phyloP scores from a whole-genome alignment of 1,140 invertebrate genomes.

The Asobara japonica region DNA sequence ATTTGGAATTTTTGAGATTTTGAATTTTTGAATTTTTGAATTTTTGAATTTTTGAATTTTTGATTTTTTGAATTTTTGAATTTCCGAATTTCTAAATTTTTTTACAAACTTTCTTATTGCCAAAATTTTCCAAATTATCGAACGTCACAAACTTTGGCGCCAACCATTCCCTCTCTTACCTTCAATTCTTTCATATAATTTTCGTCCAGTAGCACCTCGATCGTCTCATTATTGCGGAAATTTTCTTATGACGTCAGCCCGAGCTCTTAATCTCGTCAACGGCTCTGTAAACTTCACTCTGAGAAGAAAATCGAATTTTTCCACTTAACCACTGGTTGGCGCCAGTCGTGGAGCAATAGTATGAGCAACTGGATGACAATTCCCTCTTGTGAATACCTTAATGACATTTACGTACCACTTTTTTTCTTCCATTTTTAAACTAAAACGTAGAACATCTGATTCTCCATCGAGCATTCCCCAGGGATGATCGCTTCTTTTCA shows the following conservation, averaged over 20 bases:
- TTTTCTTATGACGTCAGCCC: neutral
- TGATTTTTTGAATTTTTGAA: no score
- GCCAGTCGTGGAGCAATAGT: neutral
- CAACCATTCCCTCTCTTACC: neutral
- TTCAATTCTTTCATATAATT: neutral
- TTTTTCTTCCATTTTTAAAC: neutral
- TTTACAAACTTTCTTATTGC: no score
- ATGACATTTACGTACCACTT: neutral
- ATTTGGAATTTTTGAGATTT: no score
- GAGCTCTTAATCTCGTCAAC: slow-evolving; percentile 29
- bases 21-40: no score
- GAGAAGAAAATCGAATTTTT: slow-evolving; percentile 28
- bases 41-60: no score
- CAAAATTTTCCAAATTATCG: no score
- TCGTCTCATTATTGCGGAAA: neutral
- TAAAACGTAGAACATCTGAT: no score
- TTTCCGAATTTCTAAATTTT: no score
- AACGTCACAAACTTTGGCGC: no score
- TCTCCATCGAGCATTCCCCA: no score
- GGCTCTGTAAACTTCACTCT: slow-evolving; percentile 25
- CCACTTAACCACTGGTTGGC: neutral
- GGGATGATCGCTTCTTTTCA: no score
- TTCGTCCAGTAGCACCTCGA: neutral
- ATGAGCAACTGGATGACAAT: neutral
- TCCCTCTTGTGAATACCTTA: neutral